Evolutionary conservation across 2,797 vertebrate species (phyloP).

Genomic region (Bucorvus abyssinicus): DNA sequence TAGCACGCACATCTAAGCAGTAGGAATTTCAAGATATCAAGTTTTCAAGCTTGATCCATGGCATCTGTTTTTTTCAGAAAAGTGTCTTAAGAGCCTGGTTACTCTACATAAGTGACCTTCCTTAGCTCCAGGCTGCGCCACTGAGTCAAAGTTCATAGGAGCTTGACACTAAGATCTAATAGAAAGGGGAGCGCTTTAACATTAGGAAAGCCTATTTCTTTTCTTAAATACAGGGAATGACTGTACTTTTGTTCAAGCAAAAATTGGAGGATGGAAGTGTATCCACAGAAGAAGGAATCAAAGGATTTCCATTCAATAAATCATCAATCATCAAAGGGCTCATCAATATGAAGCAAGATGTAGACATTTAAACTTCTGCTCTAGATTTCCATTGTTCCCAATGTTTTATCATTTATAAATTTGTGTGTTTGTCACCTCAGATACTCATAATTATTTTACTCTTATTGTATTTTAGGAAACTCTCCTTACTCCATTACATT

Average conservation of each 20-base stretch:
- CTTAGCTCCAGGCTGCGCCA: not conserved
- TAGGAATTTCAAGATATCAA: not conserved
- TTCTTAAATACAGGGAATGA: not conserved
- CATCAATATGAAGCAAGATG: not conserved
- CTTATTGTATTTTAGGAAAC: not conserved
- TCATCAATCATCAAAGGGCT: too few relatives aligned
- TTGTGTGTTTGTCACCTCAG: not conserved
- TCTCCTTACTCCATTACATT: not conserved
- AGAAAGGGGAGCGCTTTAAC: not conserved
- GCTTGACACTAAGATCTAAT: not conserved
- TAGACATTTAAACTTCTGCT: not conserved
- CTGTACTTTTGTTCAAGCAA: not conserved
- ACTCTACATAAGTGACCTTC: not conserved
- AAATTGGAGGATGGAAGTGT: not conserved
- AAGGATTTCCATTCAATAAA: not conserved
- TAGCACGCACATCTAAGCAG: not conserved
- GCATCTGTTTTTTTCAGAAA: not conserved
- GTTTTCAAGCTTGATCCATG: not conserved
- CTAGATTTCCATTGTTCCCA: not conserved
- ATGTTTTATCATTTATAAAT: not conserved
- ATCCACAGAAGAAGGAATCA: not conserved
- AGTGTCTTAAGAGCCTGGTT: not conserved
- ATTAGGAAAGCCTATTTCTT: not conserved
- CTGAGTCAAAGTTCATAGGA: not conserved
- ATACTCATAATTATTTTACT: not conserved